A percentile compares a stretch with the other conserved stretches of the same genome.
Conservation (phyloP, 2,797 vertebrate genomes). For the Spatula versicolor region DNA sequence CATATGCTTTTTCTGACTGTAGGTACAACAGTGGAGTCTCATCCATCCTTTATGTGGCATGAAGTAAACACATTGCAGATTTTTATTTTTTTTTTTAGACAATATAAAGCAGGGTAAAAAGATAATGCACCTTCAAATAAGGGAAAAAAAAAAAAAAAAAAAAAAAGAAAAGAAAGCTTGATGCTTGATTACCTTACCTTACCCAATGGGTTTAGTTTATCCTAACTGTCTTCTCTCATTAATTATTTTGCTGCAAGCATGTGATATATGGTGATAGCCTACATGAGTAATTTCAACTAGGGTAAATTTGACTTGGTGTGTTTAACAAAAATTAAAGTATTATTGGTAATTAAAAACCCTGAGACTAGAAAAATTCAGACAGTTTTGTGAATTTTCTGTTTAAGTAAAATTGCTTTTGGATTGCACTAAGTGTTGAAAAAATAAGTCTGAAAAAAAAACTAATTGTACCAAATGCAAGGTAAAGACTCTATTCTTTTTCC, state of each 20-base stretch:
- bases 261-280: background rate
- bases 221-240: background rate
- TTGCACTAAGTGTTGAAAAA: background rate
- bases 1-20: background rate
- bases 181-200: background rate
- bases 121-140: background rate
- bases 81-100: background rate
- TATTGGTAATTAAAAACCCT: background rate
- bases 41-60: background rate
- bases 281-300: background rate
- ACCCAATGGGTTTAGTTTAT: background rate
- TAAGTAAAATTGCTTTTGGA: background rate
- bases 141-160: background rate
- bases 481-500: background rate
- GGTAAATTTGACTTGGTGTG: background rate
- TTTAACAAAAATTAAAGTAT: background rate
- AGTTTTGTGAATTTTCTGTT: background rate
- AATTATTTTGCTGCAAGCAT: background rate
- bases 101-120: background rate
- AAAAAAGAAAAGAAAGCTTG: background rate
- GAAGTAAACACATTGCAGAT: background rate
- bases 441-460: background rate
- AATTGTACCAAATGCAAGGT: background rate
- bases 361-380: background rate
- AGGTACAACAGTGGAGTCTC: background rate